Conservation (phyloP, 2,113 vertebrate species). For the Cynoglossus semilaevis region DNA sequence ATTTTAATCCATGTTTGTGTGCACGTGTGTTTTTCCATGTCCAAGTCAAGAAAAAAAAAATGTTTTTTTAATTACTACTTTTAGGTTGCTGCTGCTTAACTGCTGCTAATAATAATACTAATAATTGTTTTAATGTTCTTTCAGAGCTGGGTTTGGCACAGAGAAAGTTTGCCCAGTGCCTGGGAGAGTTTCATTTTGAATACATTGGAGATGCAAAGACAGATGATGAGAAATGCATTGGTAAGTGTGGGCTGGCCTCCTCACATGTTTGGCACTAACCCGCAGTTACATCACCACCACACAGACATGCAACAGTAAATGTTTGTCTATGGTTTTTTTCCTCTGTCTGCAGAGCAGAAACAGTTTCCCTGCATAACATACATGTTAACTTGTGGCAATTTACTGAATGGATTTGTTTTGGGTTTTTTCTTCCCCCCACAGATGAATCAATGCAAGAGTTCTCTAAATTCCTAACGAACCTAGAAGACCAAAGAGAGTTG, state of each 20-base stretch:
- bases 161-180: constrained; percentile 91
- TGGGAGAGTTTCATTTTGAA: constrained; percentile 95
- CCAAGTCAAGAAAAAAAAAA: no score
- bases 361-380: background rate
- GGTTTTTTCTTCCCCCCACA: constrained; percentile 58
- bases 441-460: constrained; percentile 96
- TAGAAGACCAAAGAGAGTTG: constrained; percentile 96
- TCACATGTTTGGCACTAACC: constrained; percentile 12
- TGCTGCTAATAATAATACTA: background rate
- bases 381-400: constrained; percentile 8
- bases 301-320: constrained; percentile 25
- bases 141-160: constrained; percentile 90
- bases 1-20: background rate
- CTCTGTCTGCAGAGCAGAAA: constrained; percentile 30
- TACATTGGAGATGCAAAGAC: constrained; percentile 98
- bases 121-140: constrained; percentile 26
- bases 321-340: constrained; percentile 37
- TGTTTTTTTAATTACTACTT: no score
- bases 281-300: constrained; percentile 10
- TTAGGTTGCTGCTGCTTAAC: background rate
- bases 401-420: background rate
- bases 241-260: constrained; percentile 69
- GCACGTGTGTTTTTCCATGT: background rate
- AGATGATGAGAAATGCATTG: constrained; percentile 92
- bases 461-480: constrained; percentile 88